Conservation (phyloP, 2,113 vertebrate genomes). For the Sus scrofa region DNA sequence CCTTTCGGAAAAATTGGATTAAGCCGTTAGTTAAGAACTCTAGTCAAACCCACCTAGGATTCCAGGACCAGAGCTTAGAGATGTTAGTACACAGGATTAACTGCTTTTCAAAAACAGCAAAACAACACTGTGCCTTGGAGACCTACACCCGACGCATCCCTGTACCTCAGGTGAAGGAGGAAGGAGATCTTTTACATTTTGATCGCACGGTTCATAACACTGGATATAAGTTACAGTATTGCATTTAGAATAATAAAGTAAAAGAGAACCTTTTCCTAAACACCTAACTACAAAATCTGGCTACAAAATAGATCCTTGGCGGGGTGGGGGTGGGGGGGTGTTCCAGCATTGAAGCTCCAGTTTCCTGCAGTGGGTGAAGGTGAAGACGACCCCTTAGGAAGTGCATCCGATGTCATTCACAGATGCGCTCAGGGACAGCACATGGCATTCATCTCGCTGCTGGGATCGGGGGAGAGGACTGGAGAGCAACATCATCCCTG, state of each 20-base stretch:
- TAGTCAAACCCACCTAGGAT: constrained; percentile 22
- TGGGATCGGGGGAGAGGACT: background rate
- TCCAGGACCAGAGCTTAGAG: background rate
- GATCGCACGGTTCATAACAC: background rate
- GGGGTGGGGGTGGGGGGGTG: too few species aligned
- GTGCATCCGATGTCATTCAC: background rate
- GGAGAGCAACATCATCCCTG: background rate
- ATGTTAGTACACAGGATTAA: background rate
- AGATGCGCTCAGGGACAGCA: rapidly evolving
- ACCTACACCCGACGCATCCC: background rate
- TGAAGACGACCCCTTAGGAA: background rate
- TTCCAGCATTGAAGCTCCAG: background rate
- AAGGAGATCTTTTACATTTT: background rate
- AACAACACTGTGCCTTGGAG: background rate
- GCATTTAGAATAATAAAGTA: constrained; percentile 18
- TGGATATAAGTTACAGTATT: background rate
- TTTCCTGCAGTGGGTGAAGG: constrained; percentile 31
- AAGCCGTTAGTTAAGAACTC: constrained; percentile 59
- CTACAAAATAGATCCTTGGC: background rate
- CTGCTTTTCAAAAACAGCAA: background rate
- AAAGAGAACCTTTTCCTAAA: constrained; percentile 30
- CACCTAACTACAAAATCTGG: background rate
- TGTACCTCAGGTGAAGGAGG: background rate
- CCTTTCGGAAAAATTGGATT: constrained; percentile 73
- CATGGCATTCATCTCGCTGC: background rate